A percentile compares a stretch with the other conserved stretches of the same genome.
Evolutionary conservation across 2,888 invertebrate species (phyloP).

Genomic region (Tiphia femorata): DNA sequence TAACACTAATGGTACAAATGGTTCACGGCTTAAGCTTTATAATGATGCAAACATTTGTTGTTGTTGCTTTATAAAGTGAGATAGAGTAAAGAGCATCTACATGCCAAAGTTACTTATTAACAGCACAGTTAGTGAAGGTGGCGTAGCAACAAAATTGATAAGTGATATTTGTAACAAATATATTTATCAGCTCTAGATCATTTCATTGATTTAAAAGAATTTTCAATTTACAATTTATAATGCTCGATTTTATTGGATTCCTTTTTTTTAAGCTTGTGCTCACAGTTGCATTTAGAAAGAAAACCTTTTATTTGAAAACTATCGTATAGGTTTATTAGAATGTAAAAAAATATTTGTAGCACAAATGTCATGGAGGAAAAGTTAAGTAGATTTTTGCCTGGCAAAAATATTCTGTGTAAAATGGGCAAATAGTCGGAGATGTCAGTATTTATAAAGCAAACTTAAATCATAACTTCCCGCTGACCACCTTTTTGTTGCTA

Average conservation of each 20-base stretch:
- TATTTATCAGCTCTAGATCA: no score
- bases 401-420: no score
- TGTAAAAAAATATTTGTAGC: no score
- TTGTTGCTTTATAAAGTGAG: constrained; percentile 17
- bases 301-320: no score
- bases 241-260: no score
- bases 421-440: constrained; percentile 47
- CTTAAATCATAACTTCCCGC: constrained; percentile 29
- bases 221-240: no score
- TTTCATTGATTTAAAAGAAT: no score
- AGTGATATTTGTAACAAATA: not conserved
- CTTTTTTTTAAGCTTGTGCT: no score
- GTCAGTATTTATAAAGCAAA: constrained; percentile 42
- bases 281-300: no score
- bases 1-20: constrained; percentile 14
- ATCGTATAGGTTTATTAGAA: no score
- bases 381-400: no score
- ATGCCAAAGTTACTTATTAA: constrained; percentile 28
- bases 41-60: constrained; percentile 25
- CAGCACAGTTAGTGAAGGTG: constrained; percentile 28
- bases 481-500: constrained; percentile 35
- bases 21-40: constrained; percentile 39
- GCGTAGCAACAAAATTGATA: constrained; percentile 27
- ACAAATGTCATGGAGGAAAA: no score
- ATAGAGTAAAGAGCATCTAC: constrained; percentile 8